Percentiles rank a stretch among this genome's conserved stretches.
phyloP scores from a whole-genome alignment of 2,888 invertebrate species.

The Hypselothyrea guttata region DNA sequence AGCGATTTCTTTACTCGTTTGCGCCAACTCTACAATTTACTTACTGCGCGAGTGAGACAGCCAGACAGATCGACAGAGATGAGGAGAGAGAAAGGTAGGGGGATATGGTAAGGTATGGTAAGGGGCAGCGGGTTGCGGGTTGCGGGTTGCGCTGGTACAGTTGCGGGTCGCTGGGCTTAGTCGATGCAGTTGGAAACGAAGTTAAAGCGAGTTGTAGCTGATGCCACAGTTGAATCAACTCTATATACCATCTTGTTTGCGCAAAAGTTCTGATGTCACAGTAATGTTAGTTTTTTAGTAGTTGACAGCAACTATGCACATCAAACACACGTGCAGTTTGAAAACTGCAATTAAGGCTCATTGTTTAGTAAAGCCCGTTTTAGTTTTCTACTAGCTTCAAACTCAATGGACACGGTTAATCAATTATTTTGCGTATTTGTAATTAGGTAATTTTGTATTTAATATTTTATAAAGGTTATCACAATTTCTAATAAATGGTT shows the following conservation, averaged over 20 bases:
- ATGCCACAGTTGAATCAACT: constrained; percentile 19
- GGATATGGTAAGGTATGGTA: too few relatives aligned
- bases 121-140: neutral
- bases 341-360: too few relatives aligned
- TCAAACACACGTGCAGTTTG: neutral
- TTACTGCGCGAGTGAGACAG: constrained; percentile 37
- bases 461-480: too few relatives aligned
- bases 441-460: too few relatives aligned
- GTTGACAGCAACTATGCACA: too few relatives aligned
- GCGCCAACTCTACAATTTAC: constrained; percentile 74
- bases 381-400: too few relatives aligned
- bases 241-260: constrained; percentile 15
- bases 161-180: constrained; percentile 42
- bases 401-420: too few relatives aligned
- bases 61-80: neutral
- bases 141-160: constrained; percentile 4
- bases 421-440: too few relatives aligned
- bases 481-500: too few relatives aligned
- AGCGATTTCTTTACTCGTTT: constrained; percentile 74
- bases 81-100: too few relatives aligned
- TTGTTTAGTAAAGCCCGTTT: too few relatives aligned
- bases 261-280: constrained; percentile 29
- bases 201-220: constrained; percentile 41
- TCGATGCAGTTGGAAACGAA: constrained; percentile 44
- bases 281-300: constrained; percentile 4